Conservation (phyloP, 2,113 vertebrate species). For the Ageneiosus marmoratus region DNA sequence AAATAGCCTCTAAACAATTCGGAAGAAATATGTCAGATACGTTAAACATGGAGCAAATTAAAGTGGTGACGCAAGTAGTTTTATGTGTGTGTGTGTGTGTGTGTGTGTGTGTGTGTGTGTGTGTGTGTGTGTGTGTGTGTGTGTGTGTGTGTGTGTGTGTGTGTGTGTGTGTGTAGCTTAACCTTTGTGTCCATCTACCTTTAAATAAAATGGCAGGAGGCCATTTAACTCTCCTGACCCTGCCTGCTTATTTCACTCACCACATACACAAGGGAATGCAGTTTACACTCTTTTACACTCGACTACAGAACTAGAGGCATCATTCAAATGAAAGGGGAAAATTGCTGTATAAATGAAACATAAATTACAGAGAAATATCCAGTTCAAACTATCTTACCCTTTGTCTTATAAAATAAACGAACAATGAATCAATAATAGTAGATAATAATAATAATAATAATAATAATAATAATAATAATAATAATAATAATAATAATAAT, state of each 20-base stretch:
- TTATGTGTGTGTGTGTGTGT: slow-evolving; percentile 1
- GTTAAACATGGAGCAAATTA: background rate
- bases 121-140: slow-evolving; percentile 2
- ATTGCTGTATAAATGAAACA: background rate
- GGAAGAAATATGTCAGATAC: background rate
- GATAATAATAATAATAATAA: too few species aligned
- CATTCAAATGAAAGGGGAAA: background rate
- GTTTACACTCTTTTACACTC: background rate
- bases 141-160: slow-evolving; percentile 9
- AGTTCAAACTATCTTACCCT: background rate
- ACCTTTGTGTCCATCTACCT: slow-evolving; percentile 12
- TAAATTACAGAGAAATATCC: background rate
- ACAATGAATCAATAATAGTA: too few species aligned
- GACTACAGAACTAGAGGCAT: background rate
- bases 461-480: too few species aligned
- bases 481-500: too few species aligned
- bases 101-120: background rate
- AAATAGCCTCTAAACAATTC: background rate
- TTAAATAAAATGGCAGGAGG: slow-evolving; percentile 21
- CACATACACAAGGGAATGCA: background rate
- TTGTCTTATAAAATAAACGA: too few species aligned
- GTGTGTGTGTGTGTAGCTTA: slow-evolving; percentile 10
- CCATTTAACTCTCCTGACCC: slow-evolving; percentile 2
- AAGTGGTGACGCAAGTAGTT: background rate
- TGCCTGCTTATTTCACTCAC: background rate